Evolutionary conservation across 2,113 vertebrate genomes (phyloP).

Genomic region (Xiphorhynchus elegans): DNA sequence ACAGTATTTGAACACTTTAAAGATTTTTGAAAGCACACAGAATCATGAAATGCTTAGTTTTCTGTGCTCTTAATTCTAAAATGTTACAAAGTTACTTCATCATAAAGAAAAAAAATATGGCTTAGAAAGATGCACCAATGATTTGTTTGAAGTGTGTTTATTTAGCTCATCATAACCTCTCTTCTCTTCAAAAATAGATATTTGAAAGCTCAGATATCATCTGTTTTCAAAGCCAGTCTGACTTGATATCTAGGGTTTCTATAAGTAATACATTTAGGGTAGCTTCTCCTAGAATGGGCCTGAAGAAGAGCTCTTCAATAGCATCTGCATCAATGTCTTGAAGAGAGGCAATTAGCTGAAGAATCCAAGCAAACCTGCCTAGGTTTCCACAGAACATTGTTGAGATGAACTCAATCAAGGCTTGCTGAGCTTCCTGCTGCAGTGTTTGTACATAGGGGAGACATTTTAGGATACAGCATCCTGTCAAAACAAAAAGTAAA

Average conservation of each 20-base stretch:
- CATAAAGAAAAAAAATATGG: background rate
- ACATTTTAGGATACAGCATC: background rate
- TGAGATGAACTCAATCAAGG: slow-evolving; percentile 44
- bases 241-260: slow-evolving; percentile 16
- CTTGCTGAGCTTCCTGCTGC: slow-evolving; percentile 53
- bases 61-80: background rate
- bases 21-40: background rate
- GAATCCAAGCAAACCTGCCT: slow-evolving; percentile 22
- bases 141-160: background rate
- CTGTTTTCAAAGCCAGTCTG: background rate
- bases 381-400: background rate
- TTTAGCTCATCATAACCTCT: background rate
- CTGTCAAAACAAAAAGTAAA: slow-evolving; percentile 26
- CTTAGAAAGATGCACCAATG: background rate
- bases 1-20: background rate
- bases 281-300: slow-evolving; percentile 7
- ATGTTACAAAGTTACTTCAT: background rate
- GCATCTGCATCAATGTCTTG: background rate
- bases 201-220: background rate
- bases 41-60: background rate
- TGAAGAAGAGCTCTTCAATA: slow-evolving; percentile 61
- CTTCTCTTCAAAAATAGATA: background rate
- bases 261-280: slow-evolving; percentile 29
- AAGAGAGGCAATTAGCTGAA: background rate
- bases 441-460: slow-evolving; percentile 41